A percentile compares a stretch with the other conserved stretches of the same genome.
Conservation (phyloP, 2,113 vertebrate species). For the Thunnus thynnus region DNA sequence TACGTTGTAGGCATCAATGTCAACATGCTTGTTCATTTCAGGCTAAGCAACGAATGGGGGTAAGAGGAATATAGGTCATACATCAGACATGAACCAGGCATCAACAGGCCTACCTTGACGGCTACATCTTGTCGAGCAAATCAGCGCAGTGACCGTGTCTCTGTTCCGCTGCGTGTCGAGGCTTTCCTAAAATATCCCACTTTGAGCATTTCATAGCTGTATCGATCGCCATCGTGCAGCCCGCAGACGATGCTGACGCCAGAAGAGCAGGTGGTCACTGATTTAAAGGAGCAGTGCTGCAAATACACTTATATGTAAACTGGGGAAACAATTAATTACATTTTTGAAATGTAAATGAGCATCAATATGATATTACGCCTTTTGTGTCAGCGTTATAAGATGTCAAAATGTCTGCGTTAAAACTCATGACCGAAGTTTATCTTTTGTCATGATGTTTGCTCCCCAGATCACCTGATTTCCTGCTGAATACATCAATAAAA, state of each 20-base stretch:
- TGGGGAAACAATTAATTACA: no score
- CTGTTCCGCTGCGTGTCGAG: slow-evolving; percentile 9
- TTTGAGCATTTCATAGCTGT: slow-evolving; percentile 49
- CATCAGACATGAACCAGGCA: background rate
- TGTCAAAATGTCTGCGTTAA: no score
- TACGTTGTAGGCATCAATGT: background rate
- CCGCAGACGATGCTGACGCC: slow-evolving; percentile 65
- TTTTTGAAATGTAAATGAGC: no score
- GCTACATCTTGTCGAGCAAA: background rate
- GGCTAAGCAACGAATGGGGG: background rate
- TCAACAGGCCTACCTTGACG: slow-evolving; percentile 40
- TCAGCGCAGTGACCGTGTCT: background rate
- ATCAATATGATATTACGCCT: no score
- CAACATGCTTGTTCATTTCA: background rate
- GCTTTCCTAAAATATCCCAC: slow-evolving; percentile 48
- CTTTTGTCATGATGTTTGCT: no score
- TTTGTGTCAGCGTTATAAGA: no score
- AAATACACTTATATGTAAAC: background rate
- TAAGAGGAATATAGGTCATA: background rate
- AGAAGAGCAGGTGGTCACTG: slow-evolving; percentile 62
- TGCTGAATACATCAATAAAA: no score
- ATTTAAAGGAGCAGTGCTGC: slow-evolving; percentile 73
- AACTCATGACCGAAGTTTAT: no score
- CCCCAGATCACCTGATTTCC: no score
- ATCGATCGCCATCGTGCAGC: slow-evolving; percentile 67